A percentile compares a stretch with the other conserved stretches of the same genome.
These are phyloP conservation scores for Galagoides demidoff DNA, from an alignment of 2,797 vertebrate genomes.

Conservation along the genomic window DNA sequence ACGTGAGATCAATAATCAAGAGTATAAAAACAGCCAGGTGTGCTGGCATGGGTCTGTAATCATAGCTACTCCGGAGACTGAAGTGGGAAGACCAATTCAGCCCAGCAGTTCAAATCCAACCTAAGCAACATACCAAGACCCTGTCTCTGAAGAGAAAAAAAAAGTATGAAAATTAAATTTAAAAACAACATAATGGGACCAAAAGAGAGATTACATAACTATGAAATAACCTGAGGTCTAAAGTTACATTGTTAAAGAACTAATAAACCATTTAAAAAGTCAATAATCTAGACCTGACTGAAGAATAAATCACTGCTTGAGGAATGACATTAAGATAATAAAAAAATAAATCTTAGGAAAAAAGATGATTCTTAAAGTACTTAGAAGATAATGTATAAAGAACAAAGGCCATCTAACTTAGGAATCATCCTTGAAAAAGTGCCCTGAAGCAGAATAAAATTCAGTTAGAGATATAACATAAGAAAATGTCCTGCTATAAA, in stretches of 20 bases:
- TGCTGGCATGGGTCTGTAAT: background rate
- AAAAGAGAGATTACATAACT: constrained; percentile 1
- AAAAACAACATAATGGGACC: background rate
- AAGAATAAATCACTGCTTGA: background rate
- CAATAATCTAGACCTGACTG: background rate
- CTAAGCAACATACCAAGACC: background rate
- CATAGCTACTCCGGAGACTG: background rate
- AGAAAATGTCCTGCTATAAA: background rate
- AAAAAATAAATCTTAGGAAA: constrained; percentile 32
- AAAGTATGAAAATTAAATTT: background rate
- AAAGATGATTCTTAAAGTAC: background rate
- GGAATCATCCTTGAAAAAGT: background rate
- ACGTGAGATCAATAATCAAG: constrained; percentile 18
- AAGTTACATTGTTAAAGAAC: constrained; percentile 26
- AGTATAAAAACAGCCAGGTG: background rate
- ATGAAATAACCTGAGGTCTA: constrained; percentile 16
- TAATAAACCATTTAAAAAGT: constrained; percentile 20
- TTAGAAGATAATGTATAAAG: background rate
- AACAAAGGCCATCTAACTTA: background rate
- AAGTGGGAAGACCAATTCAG: background rate
- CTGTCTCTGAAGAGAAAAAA: background rate
- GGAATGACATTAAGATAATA: background rate
- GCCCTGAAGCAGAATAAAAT: background rate
- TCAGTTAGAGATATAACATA: background rate
- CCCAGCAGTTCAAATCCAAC: background rate